Percentiles rank a stretch among this genome's conserved stretches.
These are phyloP conservation scores for Oligia fasciuncula DNA, from an alignment of 2,888 invertebrate genomes.

Conservation along the genomic window DNA sequence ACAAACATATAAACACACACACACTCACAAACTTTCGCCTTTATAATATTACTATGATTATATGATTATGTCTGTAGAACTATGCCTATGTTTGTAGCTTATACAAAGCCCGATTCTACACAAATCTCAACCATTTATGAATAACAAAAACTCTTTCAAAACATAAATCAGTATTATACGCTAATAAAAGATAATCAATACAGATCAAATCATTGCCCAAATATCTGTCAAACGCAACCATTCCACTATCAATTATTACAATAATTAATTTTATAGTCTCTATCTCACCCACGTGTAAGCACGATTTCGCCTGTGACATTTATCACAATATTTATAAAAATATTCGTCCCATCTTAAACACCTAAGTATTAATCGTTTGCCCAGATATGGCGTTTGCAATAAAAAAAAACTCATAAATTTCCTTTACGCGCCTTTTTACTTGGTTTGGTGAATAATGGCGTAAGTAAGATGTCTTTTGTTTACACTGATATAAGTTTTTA, in stretches of 20 bases:
- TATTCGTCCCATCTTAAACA: constrained; percentile 58
- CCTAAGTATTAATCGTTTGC: constrained; percentile 27
- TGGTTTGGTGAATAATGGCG: constrained; percentile 21
- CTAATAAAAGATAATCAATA: constrained; percentile 50
- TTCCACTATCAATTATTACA: constrained; percentile 61
- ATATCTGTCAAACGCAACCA: constrained; percentile 58
- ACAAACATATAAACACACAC: no score
- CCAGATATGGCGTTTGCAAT: constrained; percentile 25
- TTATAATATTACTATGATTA: no score
- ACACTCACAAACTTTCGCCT: no score
- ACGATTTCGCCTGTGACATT: constrained; percentile 71
- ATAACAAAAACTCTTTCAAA: not conserved
- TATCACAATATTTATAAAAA: constrained; percentile 71
- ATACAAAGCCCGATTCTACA: not conserved
- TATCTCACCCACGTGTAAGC: constrained; percentile 67
- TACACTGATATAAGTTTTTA: not conserved
- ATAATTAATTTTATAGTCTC: constrained; percentile 66
- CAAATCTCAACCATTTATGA: not conserved
- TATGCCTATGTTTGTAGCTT: not conserved
- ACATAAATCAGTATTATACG: constrained; percentile 6
- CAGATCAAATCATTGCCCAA: constrained; percentile 55
- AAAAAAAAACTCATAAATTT: constrained; percentile 17
- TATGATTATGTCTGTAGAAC: not conserved
- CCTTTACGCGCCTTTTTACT: constrained; percentile 5
- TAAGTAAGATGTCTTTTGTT: not conserved